phyloP scores from a whole-genome alignment of 1,140 invertebrate genomes.

The Muscidifurax raptorellus region DNA sequence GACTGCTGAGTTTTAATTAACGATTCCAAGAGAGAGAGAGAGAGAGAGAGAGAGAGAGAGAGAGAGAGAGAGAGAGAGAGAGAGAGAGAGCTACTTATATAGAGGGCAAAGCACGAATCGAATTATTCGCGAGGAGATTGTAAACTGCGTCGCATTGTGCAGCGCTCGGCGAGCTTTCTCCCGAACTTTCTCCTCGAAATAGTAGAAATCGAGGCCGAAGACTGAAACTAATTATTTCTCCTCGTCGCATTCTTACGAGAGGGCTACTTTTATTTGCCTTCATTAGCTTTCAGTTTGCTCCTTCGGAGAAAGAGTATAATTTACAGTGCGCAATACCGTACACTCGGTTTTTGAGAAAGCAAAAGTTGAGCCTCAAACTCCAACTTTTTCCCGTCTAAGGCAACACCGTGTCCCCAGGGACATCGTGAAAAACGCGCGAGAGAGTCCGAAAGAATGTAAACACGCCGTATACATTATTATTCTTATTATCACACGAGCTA shows the following conservation, averaged over 20 bases:
- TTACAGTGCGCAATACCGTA: neutral
- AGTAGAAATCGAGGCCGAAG: neutral
- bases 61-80: neutral
- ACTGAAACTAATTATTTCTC: neutral
- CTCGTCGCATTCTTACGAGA: neutral
- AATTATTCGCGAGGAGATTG: constrained; percentile 31
- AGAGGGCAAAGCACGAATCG: too few species aligned
- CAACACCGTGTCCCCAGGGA: neutral
- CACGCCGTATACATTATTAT: too few species aligned
- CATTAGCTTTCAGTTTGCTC: too few species aligned
- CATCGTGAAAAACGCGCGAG: neutral
- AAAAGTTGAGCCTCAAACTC: too few species aligned
- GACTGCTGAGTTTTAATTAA: constrained; percentile 41
- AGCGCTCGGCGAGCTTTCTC: neutral
- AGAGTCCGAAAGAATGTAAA: too few species aligned
- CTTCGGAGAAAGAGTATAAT: too few species aligned
- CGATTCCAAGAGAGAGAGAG: neutral
- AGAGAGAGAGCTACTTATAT: neutral
- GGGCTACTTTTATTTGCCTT: too few species aligned
- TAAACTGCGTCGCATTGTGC: constrained; percentile 18
- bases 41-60: neutral
- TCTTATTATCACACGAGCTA: too few species aligned
- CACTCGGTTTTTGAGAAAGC: neutral
- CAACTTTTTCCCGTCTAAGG: neutral
- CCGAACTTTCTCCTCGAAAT: neutral